Evolutionary conservation across 2,797 vertebrate genomes (phyloP), one percentile per base, ranked within the genome.

Genomic region (Alauda arvensis): DNA sequence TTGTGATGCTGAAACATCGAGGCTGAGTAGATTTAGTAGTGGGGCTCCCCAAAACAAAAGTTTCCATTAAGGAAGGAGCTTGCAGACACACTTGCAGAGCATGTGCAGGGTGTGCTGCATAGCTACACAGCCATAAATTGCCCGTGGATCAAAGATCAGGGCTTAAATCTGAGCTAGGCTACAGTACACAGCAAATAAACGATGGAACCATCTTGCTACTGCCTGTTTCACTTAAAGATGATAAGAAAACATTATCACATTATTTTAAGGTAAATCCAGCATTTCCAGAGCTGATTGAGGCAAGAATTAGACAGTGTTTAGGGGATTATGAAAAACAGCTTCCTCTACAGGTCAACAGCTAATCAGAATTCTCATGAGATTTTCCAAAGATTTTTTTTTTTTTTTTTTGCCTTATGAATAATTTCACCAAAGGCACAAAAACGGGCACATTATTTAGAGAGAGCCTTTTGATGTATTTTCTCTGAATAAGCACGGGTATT

Each of bases 311-410:
- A 96, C 97, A 97, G 95, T 97, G 97, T 97, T 97, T 97, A 96
- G 96, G 97, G 97, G 97, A 98, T 98, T 98, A 98, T 98, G 98
- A 97, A 98, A 97, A 97, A 97, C 97, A 96, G 97, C 95, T 97
- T 97, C 98, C 98, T 98, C 98, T 97, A 98, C 98, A 98, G 98
- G 98, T 99, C 98, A 99, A 98, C 98, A 98, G 98, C 98, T 99
- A 98, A 99, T 99, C 98, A 99, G 98, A 98, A 98, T 96, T 98
- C 98, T 98, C 98, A 95, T 80, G 98, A 99, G 98, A 99, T 98
- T 97, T 97, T 97, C 96, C 98, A 96, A 97, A 97, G 97, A 98
- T 98, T 98, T 98, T 97, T 96, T 97, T 40, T 39, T n/a, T n/a
- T 97, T 97, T 97, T 98, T 97, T 88, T 91, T 96, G 97, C 97